phyloP scores from a whole-genome alignment of 2,888 invertebrate genomes.

The Limnephilus lunatus region DNA sequence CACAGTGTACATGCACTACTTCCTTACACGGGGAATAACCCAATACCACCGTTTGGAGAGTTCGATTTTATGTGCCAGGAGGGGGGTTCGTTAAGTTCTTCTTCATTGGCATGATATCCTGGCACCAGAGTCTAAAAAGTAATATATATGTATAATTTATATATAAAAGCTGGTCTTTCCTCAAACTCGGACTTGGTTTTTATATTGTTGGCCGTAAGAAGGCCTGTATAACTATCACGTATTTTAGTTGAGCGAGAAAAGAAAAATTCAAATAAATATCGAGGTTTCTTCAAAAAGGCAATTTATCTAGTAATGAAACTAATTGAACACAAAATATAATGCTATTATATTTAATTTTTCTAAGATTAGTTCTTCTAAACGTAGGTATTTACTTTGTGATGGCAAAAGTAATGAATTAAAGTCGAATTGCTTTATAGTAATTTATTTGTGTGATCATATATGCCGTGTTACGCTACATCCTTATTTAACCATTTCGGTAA shows the following conservation, averaged over 20 bases:
- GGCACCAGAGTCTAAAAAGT: background rate
- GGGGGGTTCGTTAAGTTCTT: background rate
- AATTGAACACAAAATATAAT: background rate
- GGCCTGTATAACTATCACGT: background rate
- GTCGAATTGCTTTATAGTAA: too few relatives aligned
- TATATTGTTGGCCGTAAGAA: too few relatives aligned
- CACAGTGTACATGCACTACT: background rate
- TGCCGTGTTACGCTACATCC: too few relatives aligned
- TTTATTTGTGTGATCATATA: too few relatives aligned
- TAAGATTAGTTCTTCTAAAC: too few relatives aligned
- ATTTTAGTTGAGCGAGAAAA: background rate
- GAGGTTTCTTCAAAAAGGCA: background rate
- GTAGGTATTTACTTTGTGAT: too few relatives aligned
- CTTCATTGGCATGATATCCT: background rate
- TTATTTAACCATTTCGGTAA: too few relatives aligned
- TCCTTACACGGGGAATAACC: background rate
- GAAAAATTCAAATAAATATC: background rate
- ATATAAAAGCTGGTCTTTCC: background rate
- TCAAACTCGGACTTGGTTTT: background rate
- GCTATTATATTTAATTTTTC: background rate
- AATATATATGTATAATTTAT: too few relatives aligned
- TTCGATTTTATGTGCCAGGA: too few relatives aligned
- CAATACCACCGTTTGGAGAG: background rate
- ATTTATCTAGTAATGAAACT: background rate
- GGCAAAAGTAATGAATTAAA: too few relatives aligned